Evolutionary conservation across 2,888 invertebrate genomes (phyloP), one percentile per base, ranked within the genome.

Genomic region (Drosophila hamatofila): DNA sequence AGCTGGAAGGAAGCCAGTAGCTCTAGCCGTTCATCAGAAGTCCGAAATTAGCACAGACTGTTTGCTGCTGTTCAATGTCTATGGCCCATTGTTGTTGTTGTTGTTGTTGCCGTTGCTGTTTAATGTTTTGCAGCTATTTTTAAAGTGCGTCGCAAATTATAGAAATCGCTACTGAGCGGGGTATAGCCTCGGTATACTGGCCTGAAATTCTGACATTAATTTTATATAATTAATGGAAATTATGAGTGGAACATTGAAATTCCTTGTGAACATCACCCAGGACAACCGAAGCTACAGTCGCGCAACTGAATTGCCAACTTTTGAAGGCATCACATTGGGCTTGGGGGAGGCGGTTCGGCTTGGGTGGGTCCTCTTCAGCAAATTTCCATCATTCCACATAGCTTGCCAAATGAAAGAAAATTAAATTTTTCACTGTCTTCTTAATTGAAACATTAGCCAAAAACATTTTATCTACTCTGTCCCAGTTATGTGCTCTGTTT

Each of bases 371-470:
- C 56, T 58, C 54, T 62, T 73, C 75, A 30, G 57, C 61, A 46
- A 59, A 62, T 78, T 77, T 56, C 72, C 49, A 49, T 49, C 33
- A 57, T 63, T 70, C 33, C 71, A 72, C 67, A 70, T 80, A 61
- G 69, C 77, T 68, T 33, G 61, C 75, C 75, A 84, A 81, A 86
- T 82, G 89, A 89, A 90, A 83, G 78, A 76, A 89, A 91, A 90
- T 91, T 91, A 89, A 90, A 90, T 89, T 90, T 89, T 85, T 80
- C 88, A 73, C 84, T 85, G 85, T 80, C 82, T 80, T 69, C 84
- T 90, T 90, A 90, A 90, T 90, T 90, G 91, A 90, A 91, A 91
- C 89, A 89, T 90, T 89, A 90, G 87, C 90, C 84, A 67, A 72
- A 83, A 81, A 78, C 80, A 78, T 85, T 83, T 80, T 77, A 81